phyloP scores from a whole-genome alignment of 2,888 invertebrate genomes.

The Andrena marginata region DNA sequence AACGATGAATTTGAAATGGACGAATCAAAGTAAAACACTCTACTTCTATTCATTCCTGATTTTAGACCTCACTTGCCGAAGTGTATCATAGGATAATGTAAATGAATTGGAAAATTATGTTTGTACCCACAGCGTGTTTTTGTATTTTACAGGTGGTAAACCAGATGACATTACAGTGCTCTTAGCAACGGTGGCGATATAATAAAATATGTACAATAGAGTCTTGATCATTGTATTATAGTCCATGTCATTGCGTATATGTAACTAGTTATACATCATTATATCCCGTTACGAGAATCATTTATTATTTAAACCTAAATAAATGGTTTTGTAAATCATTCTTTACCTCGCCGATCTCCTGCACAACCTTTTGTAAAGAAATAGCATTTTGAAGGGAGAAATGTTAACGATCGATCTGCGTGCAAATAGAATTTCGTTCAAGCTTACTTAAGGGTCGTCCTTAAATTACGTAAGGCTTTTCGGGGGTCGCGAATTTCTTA shows the following conservation, averaged over 20 bases:
- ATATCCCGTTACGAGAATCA: slow-evolving; percentile 76
- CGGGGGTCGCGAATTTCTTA: too few relatives aligned
- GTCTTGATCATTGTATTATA: slow-evolving; percentile 83
- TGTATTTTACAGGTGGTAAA: slow-evolving; percentile 93
- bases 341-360: slow-evolving; percentile 35
- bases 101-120: slow-evolving; percentile 1
- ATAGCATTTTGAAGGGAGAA: neutral
- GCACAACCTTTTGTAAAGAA: neutral
- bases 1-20: neutral
- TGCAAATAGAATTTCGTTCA: slow-evolving; percentile 10
- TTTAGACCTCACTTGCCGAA: neutral
- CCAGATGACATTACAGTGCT: slow-evolving; percentile 99
- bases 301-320: slow-evolving; percentile 78
- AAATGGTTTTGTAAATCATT: slow-evolving; percentile 75
- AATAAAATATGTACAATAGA: slow-evolving; percentile 81
- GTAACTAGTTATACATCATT: slow-evolving; percentile 79
- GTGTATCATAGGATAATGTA: neutral
- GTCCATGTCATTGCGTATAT: slow-evolving; percentile 83
- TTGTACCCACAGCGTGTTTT: slow-evolving; percentile 23
- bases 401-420: neutral
- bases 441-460: neutral
- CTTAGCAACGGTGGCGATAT: slow-evolving; percentile 94
- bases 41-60: neutral
- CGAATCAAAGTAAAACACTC: neutral
- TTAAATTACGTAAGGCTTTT: too few relatives aligned